Conservation (phyloP, 2,797 vertebrate species). For the Crocidura indochinensis region DNA sequence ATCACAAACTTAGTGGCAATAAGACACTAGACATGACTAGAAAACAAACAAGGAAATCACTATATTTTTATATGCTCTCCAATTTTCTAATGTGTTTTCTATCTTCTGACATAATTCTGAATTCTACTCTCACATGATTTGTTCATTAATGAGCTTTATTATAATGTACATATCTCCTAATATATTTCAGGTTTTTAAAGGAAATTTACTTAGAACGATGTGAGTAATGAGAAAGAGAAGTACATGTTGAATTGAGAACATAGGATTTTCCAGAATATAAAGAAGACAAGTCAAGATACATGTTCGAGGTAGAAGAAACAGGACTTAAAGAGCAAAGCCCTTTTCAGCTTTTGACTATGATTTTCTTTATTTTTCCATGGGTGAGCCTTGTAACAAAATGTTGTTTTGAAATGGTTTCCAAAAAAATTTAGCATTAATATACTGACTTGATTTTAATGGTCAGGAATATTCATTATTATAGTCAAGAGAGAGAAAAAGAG, state of each 20-base stretch:
- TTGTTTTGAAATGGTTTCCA: slow-evolving; percentile 33
- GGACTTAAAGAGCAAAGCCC: too few species aligned
- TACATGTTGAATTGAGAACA: too few species aligned
- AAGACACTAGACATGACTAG: too few species aligned
- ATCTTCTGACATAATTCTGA: not conserved
- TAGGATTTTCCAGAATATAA: too few species aligned
- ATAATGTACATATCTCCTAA: not conserved
- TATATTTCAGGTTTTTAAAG: not conserved
- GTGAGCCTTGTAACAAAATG: slow-evolving; percentile 17
- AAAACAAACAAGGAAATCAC: too few species aligned
- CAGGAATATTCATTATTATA: slow-evolving; percentile 46
- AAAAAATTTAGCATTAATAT: not conserved
- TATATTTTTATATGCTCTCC: not conserved
- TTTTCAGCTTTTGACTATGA: not conserved
- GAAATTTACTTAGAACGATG: not conserved
- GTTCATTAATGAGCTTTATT: not conserved
- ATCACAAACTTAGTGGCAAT: too few species aligned
- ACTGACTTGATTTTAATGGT: not conserved
- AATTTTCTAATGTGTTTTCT: not conserved
- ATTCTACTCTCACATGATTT: not conserved
- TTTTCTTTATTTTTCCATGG: slow-evolving; percentile 26
- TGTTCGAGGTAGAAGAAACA: too few species aligned
- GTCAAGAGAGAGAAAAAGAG: too few species aligned
- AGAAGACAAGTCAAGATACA: not conserved
- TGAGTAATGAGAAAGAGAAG: not conserved